phyloP scores from a whole-genome alignment of 1,140 invertebrate species.

The Saccostrea cuccullata region DNA sequence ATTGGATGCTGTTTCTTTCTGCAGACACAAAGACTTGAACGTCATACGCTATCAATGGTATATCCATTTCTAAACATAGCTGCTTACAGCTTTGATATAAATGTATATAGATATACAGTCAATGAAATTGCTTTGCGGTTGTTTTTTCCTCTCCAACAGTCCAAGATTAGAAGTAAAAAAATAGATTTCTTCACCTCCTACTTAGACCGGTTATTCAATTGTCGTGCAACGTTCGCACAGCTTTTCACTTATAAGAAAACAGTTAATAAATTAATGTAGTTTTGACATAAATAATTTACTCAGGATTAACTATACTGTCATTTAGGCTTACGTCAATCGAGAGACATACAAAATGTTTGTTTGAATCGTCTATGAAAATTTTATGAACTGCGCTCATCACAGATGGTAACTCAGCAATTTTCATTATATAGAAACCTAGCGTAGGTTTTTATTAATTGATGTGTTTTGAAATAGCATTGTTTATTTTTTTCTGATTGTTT shows the following conservation, averaged over 20 bases:
- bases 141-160: too few species aligned
- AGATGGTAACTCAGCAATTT: background rate
- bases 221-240: background rate
- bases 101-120: too few species aligned
- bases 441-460: background rate
- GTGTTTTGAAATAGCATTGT: background rate
- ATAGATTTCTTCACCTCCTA: background rate
- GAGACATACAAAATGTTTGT: background rate
- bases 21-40: too few species aligned
- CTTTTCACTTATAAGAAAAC: background rate
- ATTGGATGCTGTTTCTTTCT: too few species aligned
- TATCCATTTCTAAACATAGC: too few species aligned
- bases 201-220: background rate
- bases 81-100: too few species aligned
- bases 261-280: background rate
- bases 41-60: too few species aligned
- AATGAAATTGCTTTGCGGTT: too few species aligned
- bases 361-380: constrained; percentile 4
- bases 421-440: background rate
- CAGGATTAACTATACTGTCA: background rate
- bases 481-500: background rate
- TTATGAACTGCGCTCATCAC: background rate
- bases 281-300: constrained; percentile 28
- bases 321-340: background rate
- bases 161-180: too few species aligned